phyloP scores from a whole-genome alignment of 1,140 invertebrate species.

The Trichonephila clavipes region DNA sequence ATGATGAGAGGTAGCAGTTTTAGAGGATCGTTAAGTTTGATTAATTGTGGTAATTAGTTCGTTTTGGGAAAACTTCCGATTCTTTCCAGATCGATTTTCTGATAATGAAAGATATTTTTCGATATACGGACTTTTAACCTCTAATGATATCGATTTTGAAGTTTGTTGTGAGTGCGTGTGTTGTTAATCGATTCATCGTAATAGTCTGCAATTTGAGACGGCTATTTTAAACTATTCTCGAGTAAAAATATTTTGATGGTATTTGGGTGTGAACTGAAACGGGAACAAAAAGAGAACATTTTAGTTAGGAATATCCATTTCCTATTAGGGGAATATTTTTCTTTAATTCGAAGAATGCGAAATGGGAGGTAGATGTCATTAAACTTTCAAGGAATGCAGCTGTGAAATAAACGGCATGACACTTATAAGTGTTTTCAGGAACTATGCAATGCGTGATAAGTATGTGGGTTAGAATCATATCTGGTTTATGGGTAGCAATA shows the following conservation, averaged over 20 bases:
- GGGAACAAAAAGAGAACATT: background rate
- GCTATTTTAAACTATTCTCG: background rate
- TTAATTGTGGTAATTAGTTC: conserved; percentile 61
- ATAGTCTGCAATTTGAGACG: background rate
- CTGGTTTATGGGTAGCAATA: too few species aligned
- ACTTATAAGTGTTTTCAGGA: too few species aligned
- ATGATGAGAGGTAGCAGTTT: background rate
- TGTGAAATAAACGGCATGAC: too few species aligned
- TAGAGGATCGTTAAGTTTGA: conserved; percentile 45
- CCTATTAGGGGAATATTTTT: too few species aligned
- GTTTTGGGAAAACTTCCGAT: conserved; percentile 15
- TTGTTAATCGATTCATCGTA: conserved; percentile 4
- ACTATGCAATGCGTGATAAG: too few species aligned
- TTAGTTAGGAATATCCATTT: background rate
- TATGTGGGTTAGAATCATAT: too few species aligned
- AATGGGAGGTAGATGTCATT: too few species aligned
- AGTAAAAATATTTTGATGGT: background rate
- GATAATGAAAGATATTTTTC: conserved; percentile 56
- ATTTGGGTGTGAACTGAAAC: background rate
- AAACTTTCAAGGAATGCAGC: too few species aligned
- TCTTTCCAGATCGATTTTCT: conserved; percentile 53
- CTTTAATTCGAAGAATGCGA: too few species aligned
- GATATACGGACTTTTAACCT: conserved; percentile 13
- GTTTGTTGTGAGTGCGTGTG: background rate
- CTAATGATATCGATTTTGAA: conserved; percentile 34